These are phyloP conservation scores for Rugalucina vietnamica DNA, from an alignment of 2,888 invertebrate genomes.

Conservation along the genomic window DNA sequence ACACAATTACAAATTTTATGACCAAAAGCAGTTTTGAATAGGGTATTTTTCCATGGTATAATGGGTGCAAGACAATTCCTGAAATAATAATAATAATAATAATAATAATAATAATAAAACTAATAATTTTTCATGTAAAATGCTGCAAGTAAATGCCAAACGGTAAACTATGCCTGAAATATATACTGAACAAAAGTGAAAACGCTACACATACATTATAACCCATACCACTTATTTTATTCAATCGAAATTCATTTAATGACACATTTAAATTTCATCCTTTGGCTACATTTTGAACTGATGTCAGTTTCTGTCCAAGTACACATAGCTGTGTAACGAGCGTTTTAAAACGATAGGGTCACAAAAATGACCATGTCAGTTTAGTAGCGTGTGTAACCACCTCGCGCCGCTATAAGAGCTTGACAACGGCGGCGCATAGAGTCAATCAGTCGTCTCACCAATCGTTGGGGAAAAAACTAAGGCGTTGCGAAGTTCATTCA, in stretches of 20 bases:
- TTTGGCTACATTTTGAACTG: not conserved
- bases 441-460: conserved; percentile 6
- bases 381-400: conserved; percentile 8
- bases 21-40: too few species aligned
- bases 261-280: not conserved
- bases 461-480: conserved; percentile 27
- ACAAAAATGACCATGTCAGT: not conserved
- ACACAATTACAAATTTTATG: too few species aligned
- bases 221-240: not conserved
- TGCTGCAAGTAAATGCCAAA: too few species aligned
- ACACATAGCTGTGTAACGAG: not conserved
- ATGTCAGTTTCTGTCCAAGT: not conserved
- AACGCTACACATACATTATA: not conserved
- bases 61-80: too few species aligned
- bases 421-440: conserved; percentile 45
- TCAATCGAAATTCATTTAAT: not conserved
- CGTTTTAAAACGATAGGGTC: not conserved
- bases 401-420: conserved; percentile 26
- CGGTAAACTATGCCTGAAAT: too few species aligned
- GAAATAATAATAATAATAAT: too few species aligned
- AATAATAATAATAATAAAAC: too few species aligned
- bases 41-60: too few species aligned
- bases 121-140: too few species aligned
- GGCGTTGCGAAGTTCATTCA: conserved; percentile 21
- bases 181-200: conserved; percentile 8